phyloP scores from a whole-genome alignment of 2,113 vertebrate species.

The Alethe diademata region DNA sequence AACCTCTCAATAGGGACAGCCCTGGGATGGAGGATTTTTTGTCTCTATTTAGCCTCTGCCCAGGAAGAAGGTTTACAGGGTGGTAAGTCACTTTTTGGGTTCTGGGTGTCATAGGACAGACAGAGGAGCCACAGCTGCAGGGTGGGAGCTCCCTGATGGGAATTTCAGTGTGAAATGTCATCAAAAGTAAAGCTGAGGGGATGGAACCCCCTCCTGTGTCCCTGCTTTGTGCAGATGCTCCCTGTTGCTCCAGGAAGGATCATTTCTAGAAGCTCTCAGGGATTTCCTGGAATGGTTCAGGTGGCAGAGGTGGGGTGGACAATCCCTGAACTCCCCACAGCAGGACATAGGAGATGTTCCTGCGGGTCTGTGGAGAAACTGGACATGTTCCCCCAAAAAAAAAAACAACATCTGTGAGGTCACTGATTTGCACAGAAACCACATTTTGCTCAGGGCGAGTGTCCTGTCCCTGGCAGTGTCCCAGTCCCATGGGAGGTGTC shows the following conservation, averaged over 20 bases:
- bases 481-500: background rate
- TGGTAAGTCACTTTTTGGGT: background rate
- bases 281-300: background rate
- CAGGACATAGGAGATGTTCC: background rate
- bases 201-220: background rate
- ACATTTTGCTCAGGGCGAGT: background rate
- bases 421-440: background rate
- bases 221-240: background rate
- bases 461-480: background rate
- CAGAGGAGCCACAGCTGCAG: background rate
- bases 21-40: background rate
- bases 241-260: background rate
- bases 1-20: background rate
- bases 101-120: accelerated
- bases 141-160: background rate
- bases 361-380: accelerated
- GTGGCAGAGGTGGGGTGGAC: too few species aligned
- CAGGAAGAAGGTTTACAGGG: background rate
- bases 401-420: too few species aligned
- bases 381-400: background rate
- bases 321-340: accelerated
- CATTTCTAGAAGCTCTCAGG: accelerated
- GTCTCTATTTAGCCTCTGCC: background rate
- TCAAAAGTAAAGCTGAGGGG: background rate
- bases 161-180: background rate